Evolutionary conservation across 2,113 vertebrate species (phyloP).

Genomic region (Macquaria australasica): DNA sequence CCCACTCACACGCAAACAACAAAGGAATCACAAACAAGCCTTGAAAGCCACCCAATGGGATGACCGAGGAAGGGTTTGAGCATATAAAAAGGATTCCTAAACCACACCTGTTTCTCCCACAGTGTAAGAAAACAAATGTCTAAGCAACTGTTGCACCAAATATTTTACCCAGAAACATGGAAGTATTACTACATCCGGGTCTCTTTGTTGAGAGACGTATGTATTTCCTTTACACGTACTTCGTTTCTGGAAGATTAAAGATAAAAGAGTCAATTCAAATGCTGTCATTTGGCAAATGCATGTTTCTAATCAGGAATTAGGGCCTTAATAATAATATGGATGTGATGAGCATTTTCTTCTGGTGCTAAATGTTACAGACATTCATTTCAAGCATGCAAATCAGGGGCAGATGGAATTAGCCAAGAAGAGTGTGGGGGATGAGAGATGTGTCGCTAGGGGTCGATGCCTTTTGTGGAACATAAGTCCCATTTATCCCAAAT

Average conservation of each 20-base stretch:
- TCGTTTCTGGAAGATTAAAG: constrained; percentile 70
- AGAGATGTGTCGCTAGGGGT: constrained; percentile 75
- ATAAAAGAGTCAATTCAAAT: constrained; percentile 73
- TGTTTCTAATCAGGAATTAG: constrained; percentile 81
- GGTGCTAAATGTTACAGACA: constrained; percentile 64
- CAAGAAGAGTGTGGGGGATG: constrained; percentile 65
- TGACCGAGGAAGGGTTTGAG: constrained; percentile 12
- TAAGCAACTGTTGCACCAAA: neutral
- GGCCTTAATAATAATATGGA: constrained; percentile 63
- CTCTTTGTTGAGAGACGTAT: constrained; percentile 31
- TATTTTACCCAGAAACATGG: constrained; percentile 16
- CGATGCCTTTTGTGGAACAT: constrained; percentile 80
- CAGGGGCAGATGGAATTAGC: constrained; percentile 81
- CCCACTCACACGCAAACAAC: constrained; percentile 19
- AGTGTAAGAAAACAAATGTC: constrained; percentile 3
- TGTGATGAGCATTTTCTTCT: constrained; percentile 71
- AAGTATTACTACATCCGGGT: neutral
- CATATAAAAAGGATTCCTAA: constrained; percentile 1
- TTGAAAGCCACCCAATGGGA: constrained; percentile 44
- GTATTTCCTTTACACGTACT: constrained; percentile 24
- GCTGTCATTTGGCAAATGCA: constrained; percentile 71
- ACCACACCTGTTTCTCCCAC: neutral
- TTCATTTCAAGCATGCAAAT: constrained; percentile 77
- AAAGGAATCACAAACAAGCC: constrained; percentile 21
- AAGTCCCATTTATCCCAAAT: constrained; percentile 85